Evolutionary conservation across 2,888 invertebrate genomes (phyloP).

Genomic region (Phortica okadai): DNA sequence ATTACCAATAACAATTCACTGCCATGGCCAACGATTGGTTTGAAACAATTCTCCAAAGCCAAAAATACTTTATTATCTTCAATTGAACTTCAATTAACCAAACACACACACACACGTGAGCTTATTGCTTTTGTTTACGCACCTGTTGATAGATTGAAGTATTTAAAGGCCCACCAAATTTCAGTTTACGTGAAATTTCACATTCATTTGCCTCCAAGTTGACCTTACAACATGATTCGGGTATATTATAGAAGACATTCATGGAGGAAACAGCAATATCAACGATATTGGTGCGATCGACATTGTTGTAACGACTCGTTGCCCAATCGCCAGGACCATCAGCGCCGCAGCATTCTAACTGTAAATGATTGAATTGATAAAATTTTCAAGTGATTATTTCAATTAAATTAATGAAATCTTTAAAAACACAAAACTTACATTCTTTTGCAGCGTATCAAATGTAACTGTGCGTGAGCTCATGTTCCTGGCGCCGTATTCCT

Average conservation of each 20-base stretch:
- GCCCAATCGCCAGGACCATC: slow-evolving; percentile 85
- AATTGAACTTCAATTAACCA: too few species aligned
- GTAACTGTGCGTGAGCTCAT: slow-evolving; percentile 79
- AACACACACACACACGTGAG: too few species aligned
- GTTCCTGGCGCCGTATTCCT: slow-evolving; percentile 79
- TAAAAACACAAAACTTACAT: slow-evolving; percentile 74
- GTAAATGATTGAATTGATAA: slow-evolving; percentile 40
- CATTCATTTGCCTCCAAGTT: slow-evolving; percentile 77
- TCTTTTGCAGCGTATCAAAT: slow-evolving; percentile 83
- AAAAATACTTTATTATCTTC: too few species aligned
- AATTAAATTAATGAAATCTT: slow-evolving; percentile 12
- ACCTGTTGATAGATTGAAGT: slow-evolving; percentile 78
- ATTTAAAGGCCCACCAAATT: slow-evolving; percentile 76
- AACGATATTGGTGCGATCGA: slow-evolving; percentile 76
- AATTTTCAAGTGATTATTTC: neutral
- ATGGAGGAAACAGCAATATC: slow-evolving; percentile 78
- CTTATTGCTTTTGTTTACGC: slow-evolving; percentile 45
- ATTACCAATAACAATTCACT: neutral
- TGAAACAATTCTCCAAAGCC: too few species aligned
- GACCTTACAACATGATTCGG: slow-evolving; percentile 79
- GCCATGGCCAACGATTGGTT: too few species aligned
- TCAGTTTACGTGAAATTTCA: slow-evolving; percentile 76
- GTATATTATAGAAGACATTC: slow-evolving; percentile 79
- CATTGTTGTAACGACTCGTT: slow-evolving; percentile 79
- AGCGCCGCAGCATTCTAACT: slow-evolving; percentile 89